Conservation (phyloP, 2,113 vertebrate genomes). For the Oryzias javanicus region DNA sequence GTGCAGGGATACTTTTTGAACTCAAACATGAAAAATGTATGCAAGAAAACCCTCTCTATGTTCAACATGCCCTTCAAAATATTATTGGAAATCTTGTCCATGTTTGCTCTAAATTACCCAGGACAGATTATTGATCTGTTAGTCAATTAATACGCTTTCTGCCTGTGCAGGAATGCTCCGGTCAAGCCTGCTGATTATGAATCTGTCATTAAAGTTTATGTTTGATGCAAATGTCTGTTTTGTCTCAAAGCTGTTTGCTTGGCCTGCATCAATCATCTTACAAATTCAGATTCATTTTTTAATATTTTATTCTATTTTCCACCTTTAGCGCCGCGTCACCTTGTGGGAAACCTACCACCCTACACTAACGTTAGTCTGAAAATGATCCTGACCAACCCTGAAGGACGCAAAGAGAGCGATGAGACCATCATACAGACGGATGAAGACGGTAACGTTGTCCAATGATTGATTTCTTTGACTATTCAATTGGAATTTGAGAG, state of each 20-base stretch:
- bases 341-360: constrained; percentile 90
- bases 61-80: background rate
- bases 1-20: too few relatives aligned
- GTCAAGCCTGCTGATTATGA: constrained; percentile 3
- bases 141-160: constrained; percentile 1
- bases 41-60: background rate
- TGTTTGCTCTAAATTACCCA: background rate
- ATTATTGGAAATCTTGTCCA: constrained; percentile 1
- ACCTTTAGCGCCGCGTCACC: constrained; percentile 84
- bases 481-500: too few relatives aligned
- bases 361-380: constrained; percentile 98
- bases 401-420: constrained; percentile 96
- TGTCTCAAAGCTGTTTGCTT: too few relatives aligned
- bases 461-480: background rate
- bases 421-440: constrained; percentile 97
- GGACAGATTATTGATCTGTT: background rate
- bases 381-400: constrained; percentile 97
- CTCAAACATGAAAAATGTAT: background rate
- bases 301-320: background rate
- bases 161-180: constrained; percentile 2
- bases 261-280: background rate
- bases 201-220: background rate
- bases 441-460: constrained; percentile 84
- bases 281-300: background rate
- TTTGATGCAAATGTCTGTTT: background rate